Conservation (phyloP, 2,888 invertebrate genomes). For the Tetragonisca angustula region DNA sequence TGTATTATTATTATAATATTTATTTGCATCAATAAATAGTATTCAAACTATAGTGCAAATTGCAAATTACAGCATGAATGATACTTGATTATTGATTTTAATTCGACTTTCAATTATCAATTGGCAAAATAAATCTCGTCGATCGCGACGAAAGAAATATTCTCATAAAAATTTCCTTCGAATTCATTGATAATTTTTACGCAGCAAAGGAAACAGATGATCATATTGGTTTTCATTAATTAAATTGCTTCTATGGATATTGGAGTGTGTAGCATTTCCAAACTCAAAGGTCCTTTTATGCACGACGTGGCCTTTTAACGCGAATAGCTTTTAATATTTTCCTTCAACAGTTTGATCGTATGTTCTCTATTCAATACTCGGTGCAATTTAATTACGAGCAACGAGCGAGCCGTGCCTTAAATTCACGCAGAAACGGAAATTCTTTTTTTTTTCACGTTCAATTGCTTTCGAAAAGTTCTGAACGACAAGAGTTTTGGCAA, state of each 20-base stretch:
- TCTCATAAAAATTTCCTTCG: background rate
- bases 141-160: background rate
- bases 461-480: background rate
- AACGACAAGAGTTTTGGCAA: background rate
- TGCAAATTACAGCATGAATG: background rate
- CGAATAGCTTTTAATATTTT: conserved; percentile 3
- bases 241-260: conserved; percentile 28
- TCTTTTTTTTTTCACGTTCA: background rate
- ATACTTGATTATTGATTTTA: background rate
- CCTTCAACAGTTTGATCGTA: background rate
- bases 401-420: background rate
- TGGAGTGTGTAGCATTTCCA: background rate
- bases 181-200: background rate
- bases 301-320: conserved; percentile 8
- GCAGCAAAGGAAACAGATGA: background rate
- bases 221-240: conserved; percentile 15
- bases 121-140: too few species aligned
- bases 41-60: too few species aligned
- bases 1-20: too few species aligned
- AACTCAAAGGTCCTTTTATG: background rate
- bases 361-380: background rate
- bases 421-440: background rate
- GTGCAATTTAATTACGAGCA: conserved; percentile 15
- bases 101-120: background rate
- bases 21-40: too few species aligned